These are phyloP conservation scores for Papilio demoleus DNA, from an alignment of 2,888 invertebrate genomes.

Conservation along the genomic window DNA sequence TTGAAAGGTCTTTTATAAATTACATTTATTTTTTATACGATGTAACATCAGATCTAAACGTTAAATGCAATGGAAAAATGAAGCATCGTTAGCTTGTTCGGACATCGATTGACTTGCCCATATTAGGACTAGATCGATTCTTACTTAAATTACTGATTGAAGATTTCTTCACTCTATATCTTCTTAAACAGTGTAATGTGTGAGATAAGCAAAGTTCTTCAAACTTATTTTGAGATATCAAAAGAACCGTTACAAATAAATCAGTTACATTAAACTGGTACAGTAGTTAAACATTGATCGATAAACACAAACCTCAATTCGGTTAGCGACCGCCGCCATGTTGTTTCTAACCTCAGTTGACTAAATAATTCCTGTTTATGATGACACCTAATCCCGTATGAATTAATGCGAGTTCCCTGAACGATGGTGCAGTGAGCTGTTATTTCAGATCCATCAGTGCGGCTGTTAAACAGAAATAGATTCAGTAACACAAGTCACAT, in stretches of 20 bases:
- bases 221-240: not conserved
- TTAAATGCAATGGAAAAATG: not conserved
- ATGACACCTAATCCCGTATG: conserved; percentile 83
- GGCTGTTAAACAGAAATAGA: conserved; percentile 80
- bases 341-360: conserved; percentile 81
- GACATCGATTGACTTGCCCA: not conserved
- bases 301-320: conserved; percentile 60
- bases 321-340: conserved; percentile 62
- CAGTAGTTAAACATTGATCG: conserved; percentile 42
- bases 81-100: not conserved
- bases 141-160: no score
- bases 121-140: not conserved
- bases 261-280: not conserved
- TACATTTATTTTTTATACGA: not conserved
- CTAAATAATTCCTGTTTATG: conserved; percentile 83
- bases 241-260: conserved; percentile 1
- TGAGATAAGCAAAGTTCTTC: not conserved
- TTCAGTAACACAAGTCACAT: conserved; percentile 79
- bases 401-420: conserved; percentile 78
- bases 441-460: conserved; percentile 78
- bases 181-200: not conserved
- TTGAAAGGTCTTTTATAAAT: conserved; percentile 17
- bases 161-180: not conserved
- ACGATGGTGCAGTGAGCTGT: conserved; percentile 70
- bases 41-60: not conserved